These are phyloP conservation scores for Campoletis raptor DNA, from an alignment of 2,888 invertebrate species.

Conservation along the genomic window DNA sequence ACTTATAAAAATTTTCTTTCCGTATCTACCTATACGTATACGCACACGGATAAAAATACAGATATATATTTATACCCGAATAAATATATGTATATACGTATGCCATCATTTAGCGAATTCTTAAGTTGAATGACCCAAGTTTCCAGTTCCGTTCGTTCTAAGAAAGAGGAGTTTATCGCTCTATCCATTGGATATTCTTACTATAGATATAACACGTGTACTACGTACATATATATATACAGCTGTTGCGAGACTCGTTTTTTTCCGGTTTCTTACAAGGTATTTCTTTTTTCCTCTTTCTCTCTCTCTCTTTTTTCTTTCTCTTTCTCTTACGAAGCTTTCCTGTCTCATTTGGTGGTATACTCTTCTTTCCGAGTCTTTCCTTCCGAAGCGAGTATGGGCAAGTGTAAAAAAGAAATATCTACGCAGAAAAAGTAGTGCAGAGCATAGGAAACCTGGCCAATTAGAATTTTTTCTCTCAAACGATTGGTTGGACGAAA, in stretches of 20 bases:
- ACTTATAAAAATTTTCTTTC: conserved; percentile 8
- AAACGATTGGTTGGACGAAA: neutral
- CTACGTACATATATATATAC: neutral
- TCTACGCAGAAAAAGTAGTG: neutral
- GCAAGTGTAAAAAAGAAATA: neutral
- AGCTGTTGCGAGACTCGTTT: conserved; percentile 22
- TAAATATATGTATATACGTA: neutral
- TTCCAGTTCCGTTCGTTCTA: conserved; percentile 59
- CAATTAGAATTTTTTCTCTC: neutral
- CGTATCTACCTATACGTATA: neutral
- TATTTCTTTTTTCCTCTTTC: neutral
- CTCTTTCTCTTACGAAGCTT: neutral
- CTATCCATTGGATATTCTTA: conserved; percentile 19
- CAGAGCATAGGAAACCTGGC: neutral
- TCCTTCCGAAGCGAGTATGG: neutral
- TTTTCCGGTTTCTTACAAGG: conserved; percentile 21
- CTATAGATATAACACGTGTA: neutral
- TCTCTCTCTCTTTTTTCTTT: neutral
- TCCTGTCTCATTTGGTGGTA: neutral
- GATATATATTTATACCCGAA: conserved; percentile 14
- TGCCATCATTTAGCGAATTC: conserved; percentile 27
- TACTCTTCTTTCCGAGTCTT: neutral
- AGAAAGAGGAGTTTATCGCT: conserved; percentile 54
- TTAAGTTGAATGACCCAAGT: conserved; percentile 63
- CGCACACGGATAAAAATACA: neutral